Percentiles rank a stretch among this genome's conserved stretches.
These are phyloP conservation scores for Rambutsinella grinnellia DNA, from an alignment of 2,888 invertebrate genomes.

Conservation along the genomic window DNA sequence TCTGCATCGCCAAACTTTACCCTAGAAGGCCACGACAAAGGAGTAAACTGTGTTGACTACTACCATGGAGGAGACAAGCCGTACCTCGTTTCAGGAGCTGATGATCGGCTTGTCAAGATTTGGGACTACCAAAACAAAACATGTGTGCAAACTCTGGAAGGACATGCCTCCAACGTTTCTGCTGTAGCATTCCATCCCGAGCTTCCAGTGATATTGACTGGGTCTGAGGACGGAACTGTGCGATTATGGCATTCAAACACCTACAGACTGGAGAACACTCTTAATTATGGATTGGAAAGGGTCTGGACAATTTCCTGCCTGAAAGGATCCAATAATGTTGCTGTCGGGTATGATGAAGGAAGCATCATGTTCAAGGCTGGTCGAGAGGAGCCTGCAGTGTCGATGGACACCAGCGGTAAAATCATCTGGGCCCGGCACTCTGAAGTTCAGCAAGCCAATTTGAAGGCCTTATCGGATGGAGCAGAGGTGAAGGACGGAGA, in stretches of 20 bases:
- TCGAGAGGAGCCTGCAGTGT: constrained; percentile 98
- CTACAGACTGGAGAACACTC: constrained; percentile 93
- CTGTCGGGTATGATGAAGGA: constrained; percentile 97
- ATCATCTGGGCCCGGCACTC: constrained; percentile 99
- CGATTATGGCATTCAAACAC: constrained; percentile 99
- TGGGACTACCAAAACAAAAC: constrained; percentile 99
- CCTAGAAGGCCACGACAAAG: constrained; percentile 97
- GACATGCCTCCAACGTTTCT: constrained; percentile 78
- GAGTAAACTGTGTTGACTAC: constrained; percentile 99
- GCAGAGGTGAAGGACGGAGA: constrained; percentile 86
- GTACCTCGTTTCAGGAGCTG: constrained; percentile 98
- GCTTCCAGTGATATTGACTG: constrained; percentile 95
- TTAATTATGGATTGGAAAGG: constrained; percentile 98
- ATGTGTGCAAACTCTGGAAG: constrained; percentile 97
- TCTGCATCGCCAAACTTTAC: constrained; percentile 98
- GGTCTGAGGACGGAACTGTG: constrained; percentile 98
- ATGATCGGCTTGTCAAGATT: constrained; percentile 97
- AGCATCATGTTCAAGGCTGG: constrained; percentile 96
- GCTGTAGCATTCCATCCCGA: constrained; percentile 97
- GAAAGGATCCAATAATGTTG: constrained; percentile 96
- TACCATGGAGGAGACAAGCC: constrained; percentile 99
- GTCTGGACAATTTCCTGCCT: constrained; percentile 97
- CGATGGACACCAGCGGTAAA: constrained; percentile 98
- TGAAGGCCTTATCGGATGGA: constrained; percentile 86
- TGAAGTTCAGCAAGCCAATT: constrained; percentile 96